A percentile compares a stretch with the other conserved stretches of the same genome.
Conservation (phyloP, 35 echinoderm and acorn worm species). For the Lytechinus variegatus region DNA sequence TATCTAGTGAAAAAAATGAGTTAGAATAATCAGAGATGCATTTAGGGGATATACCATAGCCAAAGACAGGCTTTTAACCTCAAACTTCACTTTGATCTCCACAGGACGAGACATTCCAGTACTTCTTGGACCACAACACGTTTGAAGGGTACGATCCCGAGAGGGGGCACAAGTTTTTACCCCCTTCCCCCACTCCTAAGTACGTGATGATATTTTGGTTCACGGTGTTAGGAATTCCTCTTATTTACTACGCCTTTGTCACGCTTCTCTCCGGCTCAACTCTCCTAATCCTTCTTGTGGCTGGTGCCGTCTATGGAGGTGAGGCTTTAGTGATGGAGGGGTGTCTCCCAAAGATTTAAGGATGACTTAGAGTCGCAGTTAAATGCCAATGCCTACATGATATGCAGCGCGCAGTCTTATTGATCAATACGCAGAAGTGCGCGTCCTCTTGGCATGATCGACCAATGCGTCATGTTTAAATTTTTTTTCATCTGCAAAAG, state of each 20-base stretch:
- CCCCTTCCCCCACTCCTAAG: background rate
- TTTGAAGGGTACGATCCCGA: slow-evolving; percentile 16
- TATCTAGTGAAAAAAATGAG: too few relatives aligned
- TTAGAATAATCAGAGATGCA: too few relatives aligned
- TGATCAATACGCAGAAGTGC: too few relatives aligned
- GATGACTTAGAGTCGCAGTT: too few relatives aligned
- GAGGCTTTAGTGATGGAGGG: background rate
- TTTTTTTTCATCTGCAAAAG: too few relatives aligned
- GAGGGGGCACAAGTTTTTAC: background rate
- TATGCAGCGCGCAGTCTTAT: too few relatives aligned
- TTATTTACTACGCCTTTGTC: slow-evolving; percentile 28
- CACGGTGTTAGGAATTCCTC: background rate
- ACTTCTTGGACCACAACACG: slow-evolving; percentile 37
- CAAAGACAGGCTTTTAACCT: too few relatives aligned
- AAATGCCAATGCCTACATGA: too few relatives aligned
- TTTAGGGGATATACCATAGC: too few relatives aligned
- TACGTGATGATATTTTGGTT: slow-evolving; percentile 43
- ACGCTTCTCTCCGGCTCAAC: slow-evolving; percentile 27
- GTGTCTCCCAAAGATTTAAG: too few relatives aligned
- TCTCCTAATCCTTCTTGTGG: background rate
- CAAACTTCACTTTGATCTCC: background rate
- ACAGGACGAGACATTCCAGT: slow-evolving; percentile 32
- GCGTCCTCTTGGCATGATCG: too few relatives aligned
- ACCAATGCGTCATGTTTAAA: too few relatives aligned
- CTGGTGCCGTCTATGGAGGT: slow-evolving; percentile 15